These are phyloP conservation scores for Hippocampus guttulatus DNA, from an alignment of 2,113 vertebrate genomes.

Conservation along the genomic window DNA sequence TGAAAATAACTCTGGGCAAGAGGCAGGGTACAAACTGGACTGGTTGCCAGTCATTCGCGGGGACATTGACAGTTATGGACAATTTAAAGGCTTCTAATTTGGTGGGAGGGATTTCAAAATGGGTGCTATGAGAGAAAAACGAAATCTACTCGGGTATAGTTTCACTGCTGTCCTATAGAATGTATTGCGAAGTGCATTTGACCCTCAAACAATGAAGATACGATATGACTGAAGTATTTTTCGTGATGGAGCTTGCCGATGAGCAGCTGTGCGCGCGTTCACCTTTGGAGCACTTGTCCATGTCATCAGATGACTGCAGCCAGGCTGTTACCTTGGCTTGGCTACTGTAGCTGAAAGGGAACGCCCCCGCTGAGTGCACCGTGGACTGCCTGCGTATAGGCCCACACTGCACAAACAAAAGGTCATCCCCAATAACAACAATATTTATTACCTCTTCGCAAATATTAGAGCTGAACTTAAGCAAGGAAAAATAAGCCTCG, in stretches of 20 bases:
- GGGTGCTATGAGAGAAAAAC: too few relatives aligned
- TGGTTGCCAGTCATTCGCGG: too few relatives aligned
- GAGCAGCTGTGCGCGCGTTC: slow-evolving; percentile 19
- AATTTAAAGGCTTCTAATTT: too few relatives aligned
- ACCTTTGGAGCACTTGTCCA: slow-evolving; percentile 97
- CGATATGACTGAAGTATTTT: background rate
- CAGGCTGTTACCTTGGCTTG: slow-evolving; percentile 86
- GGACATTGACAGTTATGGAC: too few relatives aligned
- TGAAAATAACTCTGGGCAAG: too few relatives aligned
- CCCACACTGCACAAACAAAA: slow-evolving; percentile 68
- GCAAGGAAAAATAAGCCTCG: background rate
- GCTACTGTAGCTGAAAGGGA: slow-evolving; percentile 77
- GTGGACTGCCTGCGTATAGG: slow-evolving; percentile 82
- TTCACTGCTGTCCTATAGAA: too few relatives aligned
- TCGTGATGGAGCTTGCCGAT: background rate
- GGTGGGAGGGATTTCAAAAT: too few relatives aligned
- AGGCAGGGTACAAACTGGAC: too few relatives aligned
- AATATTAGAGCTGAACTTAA: background rate
- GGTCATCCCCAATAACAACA: slow-evolving; percentile 32
- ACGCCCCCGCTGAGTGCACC: slow-evolving; percentile 69
- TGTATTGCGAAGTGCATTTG: too few relatives aligned
- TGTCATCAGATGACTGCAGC: slow-evolving; percentile 91
- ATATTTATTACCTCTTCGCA: background rate
- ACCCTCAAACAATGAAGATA: too few relatives aligned
- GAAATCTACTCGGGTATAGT: too few relatives aligned